phyloP scores from a whole-genome alignment of 2,113 vertebrate genomes.

The Scopus umbretta region DNA sequence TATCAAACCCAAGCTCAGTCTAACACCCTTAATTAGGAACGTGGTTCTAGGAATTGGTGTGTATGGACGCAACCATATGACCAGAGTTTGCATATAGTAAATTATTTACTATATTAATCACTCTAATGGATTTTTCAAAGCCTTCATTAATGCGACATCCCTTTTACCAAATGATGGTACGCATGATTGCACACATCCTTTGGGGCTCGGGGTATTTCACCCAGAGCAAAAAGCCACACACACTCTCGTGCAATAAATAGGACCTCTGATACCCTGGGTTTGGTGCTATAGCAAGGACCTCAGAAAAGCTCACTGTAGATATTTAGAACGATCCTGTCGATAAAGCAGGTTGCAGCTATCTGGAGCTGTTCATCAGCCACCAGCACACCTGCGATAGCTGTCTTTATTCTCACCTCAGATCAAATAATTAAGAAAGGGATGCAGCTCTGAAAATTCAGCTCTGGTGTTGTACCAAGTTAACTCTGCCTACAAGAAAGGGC shows the following conservation, averaged over 20 bases:
- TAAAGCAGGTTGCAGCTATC: neutral
- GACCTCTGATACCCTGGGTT: neutral
- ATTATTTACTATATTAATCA: conserved; percentile 27
- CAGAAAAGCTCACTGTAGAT: neutral
- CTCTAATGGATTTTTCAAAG: neutral
- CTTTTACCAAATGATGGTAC: neutral
- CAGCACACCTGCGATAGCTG: neutral
- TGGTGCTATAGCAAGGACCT: neutral
- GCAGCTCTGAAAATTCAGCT: neutral
- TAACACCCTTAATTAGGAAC: neutral
- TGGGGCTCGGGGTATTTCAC: neutral
- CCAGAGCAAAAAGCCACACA: neutral
- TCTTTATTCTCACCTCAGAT: neutral
- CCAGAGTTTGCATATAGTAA: neutral
- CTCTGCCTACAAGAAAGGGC: neutral
- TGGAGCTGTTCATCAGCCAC: neutral
- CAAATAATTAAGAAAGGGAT: neutral
- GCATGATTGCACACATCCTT: neutral
- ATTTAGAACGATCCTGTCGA: fast-evolving
- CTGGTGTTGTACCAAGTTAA: neutral
- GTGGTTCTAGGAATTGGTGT: neutral
- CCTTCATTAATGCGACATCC: neutral
- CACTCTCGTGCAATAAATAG: neutral
- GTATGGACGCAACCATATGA: neutral
- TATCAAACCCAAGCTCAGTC: neutral